Evolutionary conservation across 1,140 invertebrate species (phyloP).

Genomic region (Hirudo medicinalis): DNA sequence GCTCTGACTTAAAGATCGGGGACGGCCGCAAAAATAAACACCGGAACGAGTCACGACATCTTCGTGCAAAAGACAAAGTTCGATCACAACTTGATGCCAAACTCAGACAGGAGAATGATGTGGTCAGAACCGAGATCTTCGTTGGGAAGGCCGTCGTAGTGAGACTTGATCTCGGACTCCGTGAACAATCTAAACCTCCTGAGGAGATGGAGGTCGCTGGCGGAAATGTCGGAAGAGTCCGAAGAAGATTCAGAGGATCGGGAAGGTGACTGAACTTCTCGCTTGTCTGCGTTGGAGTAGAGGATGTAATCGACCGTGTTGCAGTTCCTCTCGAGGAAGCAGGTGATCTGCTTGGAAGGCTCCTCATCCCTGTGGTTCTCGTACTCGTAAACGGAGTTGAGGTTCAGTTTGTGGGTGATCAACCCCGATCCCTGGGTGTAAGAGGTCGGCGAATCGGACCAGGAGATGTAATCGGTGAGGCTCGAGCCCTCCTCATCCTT

Average conservation of each 20-base stretch:
- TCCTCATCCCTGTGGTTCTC: conserved; percentile 18
- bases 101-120: conserved; percentile 11
- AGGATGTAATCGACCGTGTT: conserved; percentile 41
- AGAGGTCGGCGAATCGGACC: not conserved
- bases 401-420: conserved; percentile 34
- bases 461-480: not conserved
- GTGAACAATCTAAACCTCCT: not conserved
- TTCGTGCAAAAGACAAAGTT: too few relatives aligned
- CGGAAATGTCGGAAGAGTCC: not conserved
- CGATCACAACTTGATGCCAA: not conserved
- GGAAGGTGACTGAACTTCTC: too few relatives aligned
- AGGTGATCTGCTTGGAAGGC: conserved; percentile 27
- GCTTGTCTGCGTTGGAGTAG: conserved; percentile 26
- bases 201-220: conserved; percentile 8
- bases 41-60: too few relatives aligned
- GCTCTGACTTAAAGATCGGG: too few relatives aligned
- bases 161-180: not conserved
- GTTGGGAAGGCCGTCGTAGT: conserved; percentile 3
- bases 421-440: conserved; percentile 22
- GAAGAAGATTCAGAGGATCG: not conserved
- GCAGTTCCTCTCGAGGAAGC: conserved; percentile 28
- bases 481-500: not conserved
- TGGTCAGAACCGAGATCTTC: conserved; percentile 7
- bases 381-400: conserved; percentile 35
- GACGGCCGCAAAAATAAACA: too few relatives aligned